Evolutionary conservation across 2,797 vertebrate genomes (phyloP).

Genomic region (Thripadectes ignobilis): DNA sequence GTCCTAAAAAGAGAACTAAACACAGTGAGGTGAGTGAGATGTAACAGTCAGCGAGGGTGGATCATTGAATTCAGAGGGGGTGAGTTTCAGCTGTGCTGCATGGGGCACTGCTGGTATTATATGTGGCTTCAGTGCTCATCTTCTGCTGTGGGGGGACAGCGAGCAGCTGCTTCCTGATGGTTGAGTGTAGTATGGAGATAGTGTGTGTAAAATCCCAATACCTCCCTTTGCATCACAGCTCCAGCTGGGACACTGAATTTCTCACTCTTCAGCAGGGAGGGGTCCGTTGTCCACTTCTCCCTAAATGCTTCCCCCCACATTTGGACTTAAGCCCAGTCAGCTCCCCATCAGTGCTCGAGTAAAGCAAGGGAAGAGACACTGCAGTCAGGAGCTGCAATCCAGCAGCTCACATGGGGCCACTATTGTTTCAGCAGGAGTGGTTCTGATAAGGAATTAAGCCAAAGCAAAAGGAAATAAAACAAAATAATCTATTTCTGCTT

Average conservation of each 20-base stretch:
- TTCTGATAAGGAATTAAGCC: not conserved
- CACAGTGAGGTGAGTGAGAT: not conserved
- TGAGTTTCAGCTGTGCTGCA: not conserved
- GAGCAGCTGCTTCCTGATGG: not conserved
- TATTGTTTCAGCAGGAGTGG: not conserved
- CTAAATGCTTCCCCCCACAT: not conserved
- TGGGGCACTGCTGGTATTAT: not conserved
- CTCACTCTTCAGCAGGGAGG: not conserved
- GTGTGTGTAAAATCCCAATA: not conserved
- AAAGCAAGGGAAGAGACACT: not conserved
- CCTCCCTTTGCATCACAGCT: not conserved
- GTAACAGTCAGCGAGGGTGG: not conserved
- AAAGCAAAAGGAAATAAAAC: not conserved
- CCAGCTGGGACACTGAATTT: not conserved
- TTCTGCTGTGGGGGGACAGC: not conserved
- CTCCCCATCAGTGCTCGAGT: not conserved
- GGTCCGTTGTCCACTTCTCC: not conserved
- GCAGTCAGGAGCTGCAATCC: conserved; percentile 28
- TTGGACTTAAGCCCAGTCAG: not conserved
- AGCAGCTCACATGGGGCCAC: conserved; percentile 4
- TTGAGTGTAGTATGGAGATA: not conserved
- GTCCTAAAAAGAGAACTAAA: not conserved
- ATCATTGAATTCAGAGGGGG: not conserved
- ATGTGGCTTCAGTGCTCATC: not conserved
- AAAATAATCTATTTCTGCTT: not conserved